Conservation (phyloP, 2,888 invertebrate genomes). For the Callyntrura guangdongensis region DNA sequence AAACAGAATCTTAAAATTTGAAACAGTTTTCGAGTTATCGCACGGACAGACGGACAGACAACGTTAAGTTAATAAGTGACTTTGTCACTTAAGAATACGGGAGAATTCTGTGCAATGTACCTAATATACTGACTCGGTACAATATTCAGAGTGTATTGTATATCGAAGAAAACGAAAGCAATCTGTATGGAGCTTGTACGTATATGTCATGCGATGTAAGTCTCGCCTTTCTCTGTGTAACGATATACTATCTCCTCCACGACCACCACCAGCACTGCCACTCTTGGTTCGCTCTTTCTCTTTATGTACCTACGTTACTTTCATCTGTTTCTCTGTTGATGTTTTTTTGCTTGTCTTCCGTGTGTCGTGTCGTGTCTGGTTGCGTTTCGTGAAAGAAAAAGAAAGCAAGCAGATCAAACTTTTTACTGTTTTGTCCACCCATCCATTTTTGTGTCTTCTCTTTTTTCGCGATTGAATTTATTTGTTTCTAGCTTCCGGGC, state of each 20-base stretch:
- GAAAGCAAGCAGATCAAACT: constrained; percentile 26
- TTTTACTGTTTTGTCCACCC: constrained; percentile 20
- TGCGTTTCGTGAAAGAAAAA: constrained; percentile 38
- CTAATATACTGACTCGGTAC: neutral
- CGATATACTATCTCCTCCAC: neutral
- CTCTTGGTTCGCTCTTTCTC: neutral
- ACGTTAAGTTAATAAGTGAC: no score
- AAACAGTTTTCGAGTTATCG: no score
- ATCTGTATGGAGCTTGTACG: neutral
- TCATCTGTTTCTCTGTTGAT: constrained; percentile 54
- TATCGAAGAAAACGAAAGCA: neutral
- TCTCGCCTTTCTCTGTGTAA: neutral
- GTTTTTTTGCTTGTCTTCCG: constrained; percentile 10
- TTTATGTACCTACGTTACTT: constrained; percentile 56
- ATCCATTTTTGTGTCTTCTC: neutral
- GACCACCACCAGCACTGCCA: neutral
- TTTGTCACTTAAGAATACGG: no score
- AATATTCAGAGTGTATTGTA: neutral
- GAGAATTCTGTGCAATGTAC: no score
- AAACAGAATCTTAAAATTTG: no score
- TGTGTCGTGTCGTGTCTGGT: constrained; percentile 51
- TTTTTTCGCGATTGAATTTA: neutral
- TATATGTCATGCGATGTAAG: neutral
- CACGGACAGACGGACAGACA: no score
- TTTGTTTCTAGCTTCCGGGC: neutral